Percentiles rank a stretch among this genome's conserved stretches.
Conservation (phyloP, 2,888 invertebrate species). For the Abscondita cerata region DNA sequence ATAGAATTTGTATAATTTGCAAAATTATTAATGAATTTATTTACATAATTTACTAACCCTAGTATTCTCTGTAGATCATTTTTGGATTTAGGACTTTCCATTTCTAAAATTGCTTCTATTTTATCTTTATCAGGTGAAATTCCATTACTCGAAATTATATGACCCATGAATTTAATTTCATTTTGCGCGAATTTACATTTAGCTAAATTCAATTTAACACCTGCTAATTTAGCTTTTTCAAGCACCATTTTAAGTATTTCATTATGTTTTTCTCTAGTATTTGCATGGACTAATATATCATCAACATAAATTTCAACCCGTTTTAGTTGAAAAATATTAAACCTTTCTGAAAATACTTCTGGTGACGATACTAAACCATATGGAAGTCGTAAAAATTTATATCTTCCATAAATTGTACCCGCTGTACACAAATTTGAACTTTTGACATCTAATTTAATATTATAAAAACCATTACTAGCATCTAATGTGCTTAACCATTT, state of each 20-base stretch:
- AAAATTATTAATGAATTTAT: too few relatives aligned
- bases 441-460: slow-evolving; percentile 35
- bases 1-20: too few relatives aligned
- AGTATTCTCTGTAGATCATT: background rate
- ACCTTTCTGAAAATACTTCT: background rate
- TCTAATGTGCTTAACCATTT: slow-evolving; percentile 36
- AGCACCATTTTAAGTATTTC: background rate
- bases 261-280: background rate
- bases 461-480: slow-evolving; percentile 40
- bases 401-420: background rate
- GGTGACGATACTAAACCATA: background rate
- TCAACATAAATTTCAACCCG: background rate
- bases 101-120: background rate
- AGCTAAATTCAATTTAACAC: background rate
- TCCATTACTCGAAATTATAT: background rate
- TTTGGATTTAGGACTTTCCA: background rate
- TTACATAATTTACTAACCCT: background rate
- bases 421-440: background rate
- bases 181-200: background rate
- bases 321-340: background rate
- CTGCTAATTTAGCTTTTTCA: background rate
- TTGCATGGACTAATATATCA: background rate
- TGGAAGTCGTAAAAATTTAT: background rate
- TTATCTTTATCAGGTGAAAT: background rate
- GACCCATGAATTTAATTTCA: background rate